Evolutionary conservation across 2,797 vertebrate genomes (phyloP).

Genomic region (Scyliorhinus canicula): DNA sequence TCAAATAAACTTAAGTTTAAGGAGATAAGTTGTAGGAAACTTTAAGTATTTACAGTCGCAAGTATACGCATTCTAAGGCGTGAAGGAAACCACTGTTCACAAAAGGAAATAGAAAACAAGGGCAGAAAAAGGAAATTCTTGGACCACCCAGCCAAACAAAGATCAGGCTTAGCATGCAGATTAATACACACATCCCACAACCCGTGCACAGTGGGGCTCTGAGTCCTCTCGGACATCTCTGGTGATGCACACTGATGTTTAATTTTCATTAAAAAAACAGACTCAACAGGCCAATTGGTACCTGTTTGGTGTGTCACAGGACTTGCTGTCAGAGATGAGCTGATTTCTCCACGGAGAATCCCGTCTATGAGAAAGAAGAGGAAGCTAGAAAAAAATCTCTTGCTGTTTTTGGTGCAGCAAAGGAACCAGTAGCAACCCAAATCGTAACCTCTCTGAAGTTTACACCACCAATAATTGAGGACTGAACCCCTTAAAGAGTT

Average conservation of each 20-base stretch:
- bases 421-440: background rate
- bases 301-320: conserved; percentile 77
- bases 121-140: conserved; percentile 4
- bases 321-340: conserved; percentile 76
- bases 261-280: conserved; percentile 43
- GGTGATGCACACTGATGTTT: conserved; percentile 46
- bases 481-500: background rate
- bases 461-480: background rate
- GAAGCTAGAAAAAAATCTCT: conserved; percentile 54
- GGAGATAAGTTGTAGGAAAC: background rate
- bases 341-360: conserved; percentile 85
- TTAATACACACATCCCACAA: background rate
- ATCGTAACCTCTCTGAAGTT: background rate
- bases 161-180: background rate
- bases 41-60: background rate
- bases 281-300: conserved; percentile 64
- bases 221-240: conserved; percentile 47
- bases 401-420: background rate
- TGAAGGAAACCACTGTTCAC: background rate
- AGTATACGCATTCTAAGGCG: background rate
- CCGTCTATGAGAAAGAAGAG: conserved; percentile 79
- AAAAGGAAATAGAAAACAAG: background rate
- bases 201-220: background rate
- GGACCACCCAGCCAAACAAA: background rate
- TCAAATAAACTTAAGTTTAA: background rate